A percentile compares a stretch with the other conserved stretches of the same genome.
These are phyloP conservation scores for Odontophorus gujanensis DNA, from an alignment of 2,113 vertebrate species.

Conservation along the genomic window DNA sequence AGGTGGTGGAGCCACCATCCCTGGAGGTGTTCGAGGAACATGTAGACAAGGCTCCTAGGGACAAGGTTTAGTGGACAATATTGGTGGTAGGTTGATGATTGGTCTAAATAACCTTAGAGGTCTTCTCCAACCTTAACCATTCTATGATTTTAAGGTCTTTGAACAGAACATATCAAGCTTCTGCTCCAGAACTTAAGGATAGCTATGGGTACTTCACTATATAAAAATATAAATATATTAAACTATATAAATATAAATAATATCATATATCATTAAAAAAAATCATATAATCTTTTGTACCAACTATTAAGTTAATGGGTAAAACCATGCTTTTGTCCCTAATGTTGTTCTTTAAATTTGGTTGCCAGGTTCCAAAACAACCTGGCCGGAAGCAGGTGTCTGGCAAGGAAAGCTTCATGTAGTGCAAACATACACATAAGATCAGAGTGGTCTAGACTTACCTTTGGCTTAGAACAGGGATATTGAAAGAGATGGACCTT, in stretches of 20 bases:
- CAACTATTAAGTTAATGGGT: not conserved
- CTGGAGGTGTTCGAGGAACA: too few species aligned
- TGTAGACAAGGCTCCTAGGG: too few species aligned
- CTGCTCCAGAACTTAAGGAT: not conserved
- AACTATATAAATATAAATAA: not conserved
- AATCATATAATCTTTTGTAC: not conserved
- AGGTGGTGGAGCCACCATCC: too few species aligned
- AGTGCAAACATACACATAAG: not conserved
- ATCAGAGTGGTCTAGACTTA: conserved; percentile 59
- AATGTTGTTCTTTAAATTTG: not conserved
- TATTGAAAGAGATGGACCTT: conserved; percentile 98
- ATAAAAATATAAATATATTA: not conserved
- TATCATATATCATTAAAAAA: not conserved
- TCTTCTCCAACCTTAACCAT: too few species aligned
- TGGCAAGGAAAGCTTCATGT: not conserved
- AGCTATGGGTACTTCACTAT: not conserved
- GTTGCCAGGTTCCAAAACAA: not conserved
- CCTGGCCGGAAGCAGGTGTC: not conserved
- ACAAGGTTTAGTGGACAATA: too few species aligned
- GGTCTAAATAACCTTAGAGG: too few species aligned
- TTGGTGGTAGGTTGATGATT: too few species aligned
- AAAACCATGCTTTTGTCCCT: not conserved
- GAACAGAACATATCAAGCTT: not conserved
- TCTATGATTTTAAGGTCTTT: not conserved
- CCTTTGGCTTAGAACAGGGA: conserved; percentile 95